Conservation (phyloP, 2,113 vertebrate species). For the Syngnathus floridae region DNA sequence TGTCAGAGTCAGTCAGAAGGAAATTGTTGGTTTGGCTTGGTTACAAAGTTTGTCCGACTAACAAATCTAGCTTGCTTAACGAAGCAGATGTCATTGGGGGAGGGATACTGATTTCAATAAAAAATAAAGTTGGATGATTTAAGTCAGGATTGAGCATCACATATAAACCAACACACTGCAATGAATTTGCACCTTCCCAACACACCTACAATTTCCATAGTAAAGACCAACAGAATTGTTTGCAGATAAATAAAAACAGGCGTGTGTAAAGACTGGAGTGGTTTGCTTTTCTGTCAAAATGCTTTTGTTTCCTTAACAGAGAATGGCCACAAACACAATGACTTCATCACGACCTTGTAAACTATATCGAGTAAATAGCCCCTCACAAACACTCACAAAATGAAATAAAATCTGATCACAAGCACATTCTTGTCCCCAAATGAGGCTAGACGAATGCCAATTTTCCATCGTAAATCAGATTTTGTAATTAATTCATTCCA, state of each 20-base stretch:
- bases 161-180: too few relatives aligned
- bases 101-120: too few relatives aligned
- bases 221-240: background rate
- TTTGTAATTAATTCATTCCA: constrained; percentile 35
- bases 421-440: constrained; percentile 50
- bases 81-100: too few relatives aligned
- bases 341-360: constrained; percentile 34
- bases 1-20: too few relatives aligned
- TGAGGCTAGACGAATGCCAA: constrained; percentile 30
- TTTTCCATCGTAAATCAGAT: constrained; percentile 53
- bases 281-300: constrained; percentile 23
- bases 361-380: constrained; percentile 35
- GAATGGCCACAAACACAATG: constrained; percentile 36
- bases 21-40: too few relatives aligned
- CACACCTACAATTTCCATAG: background rate
- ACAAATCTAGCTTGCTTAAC: too few relatives aligned
- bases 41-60: too few relatives aligned
- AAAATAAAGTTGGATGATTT: too few relatives aligned
- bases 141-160: too few relatives aligned
- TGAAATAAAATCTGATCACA: constrained; percentile 32
- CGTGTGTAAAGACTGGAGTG: constrained; percentile 19
- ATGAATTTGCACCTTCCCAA: constrained; percentile 3
- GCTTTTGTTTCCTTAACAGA: constrained; percentile 11
- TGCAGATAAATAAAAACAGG: constrained; percentile 31
- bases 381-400: constrained; percentile 40